Evolutionary conservation across 2,113 vertebrate species (phyloP).

Genomic region (Zapornia atra): DNA sequence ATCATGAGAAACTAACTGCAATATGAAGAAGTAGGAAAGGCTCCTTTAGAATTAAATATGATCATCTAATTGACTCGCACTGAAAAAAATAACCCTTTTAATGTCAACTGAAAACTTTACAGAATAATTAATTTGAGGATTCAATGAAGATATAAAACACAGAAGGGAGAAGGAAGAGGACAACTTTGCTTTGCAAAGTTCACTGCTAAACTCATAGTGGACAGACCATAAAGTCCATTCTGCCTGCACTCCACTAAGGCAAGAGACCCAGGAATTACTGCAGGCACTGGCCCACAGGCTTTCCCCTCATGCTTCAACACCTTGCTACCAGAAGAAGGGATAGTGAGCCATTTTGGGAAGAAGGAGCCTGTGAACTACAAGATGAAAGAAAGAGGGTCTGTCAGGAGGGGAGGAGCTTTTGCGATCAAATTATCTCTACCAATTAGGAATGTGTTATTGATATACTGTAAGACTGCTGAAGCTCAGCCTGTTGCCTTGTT

Average conservation of each 20-base stretch:
- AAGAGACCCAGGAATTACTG: background rate
- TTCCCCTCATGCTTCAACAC: background rate
- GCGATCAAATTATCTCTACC: background rate
- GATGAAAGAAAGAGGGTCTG: background rate
- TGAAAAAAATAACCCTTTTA: background rate
- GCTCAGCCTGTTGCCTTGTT: background rate
- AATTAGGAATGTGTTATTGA: background rate
- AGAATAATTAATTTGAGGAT: background rate
- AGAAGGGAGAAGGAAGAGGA: background rate
- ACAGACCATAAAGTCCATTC: background rate
- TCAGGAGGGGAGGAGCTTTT: background rate
- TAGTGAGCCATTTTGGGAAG: background rate
- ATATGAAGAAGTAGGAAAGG: background rate
- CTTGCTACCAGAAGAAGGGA: background rate
- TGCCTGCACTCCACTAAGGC: background rate
- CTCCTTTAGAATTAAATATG: background rate
- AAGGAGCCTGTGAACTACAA: background rate
- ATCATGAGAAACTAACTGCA: background rate
- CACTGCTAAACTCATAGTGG: background rate
- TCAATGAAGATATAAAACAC: background rate
- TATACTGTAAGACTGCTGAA: background rate
- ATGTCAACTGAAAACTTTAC: background rate
- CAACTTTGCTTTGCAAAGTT: background rate
- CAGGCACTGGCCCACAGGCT: background rate
- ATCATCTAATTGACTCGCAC: background rate